A percentile compares a stretch with the other conserved stretches of the same genome.
Conservation (phyloP, 1,140 invertebrate genomes). For the Chionoecetes opilio region DNA sequence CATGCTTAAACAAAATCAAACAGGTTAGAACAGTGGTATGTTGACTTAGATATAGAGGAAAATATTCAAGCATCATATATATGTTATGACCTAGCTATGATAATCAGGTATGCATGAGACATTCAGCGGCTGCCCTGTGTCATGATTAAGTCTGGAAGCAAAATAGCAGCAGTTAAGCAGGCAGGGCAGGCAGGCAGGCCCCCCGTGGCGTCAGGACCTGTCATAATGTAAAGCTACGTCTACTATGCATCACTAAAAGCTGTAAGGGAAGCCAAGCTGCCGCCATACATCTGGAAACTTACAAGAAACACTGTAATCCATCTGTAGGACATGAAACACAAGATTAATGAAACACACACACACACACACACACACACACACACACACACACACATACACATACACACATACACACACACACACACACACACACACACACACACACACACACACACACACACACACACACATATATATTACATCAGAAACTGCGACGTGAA, state of each 20-base stretch:
- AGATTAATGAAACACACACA: not conserved
- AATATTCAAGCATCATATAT: not conserved
- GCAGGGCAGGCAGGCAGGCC: not conserved
- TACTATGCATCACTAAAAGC: not conserved
- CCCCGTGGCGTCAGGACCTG: not conserved
- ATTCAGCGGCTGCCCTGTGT: not conserved
- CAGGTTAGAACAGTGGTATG: not conserved
- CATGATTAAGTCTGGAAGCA: not conserved
- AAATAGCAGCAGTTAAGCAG: not conserved
- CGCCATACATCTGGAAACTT: not conserved
- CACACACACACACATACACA: too few relatives aligned
- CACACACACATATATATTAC: too few relatives aligned
- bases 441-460: too few relatives aligned
- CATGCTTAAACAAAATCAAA: not conserved
- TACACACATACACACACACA: too few relatives aligned
- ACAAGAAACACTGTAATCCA: not conserved
- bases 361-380: not conserved
- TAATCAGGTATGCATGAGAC: not conserved
- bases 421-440: too few relatives aligned
- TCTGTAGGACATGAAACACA: not conserved
- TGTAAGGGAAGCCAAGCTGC: not conserved
- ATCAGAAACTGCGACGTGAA: too few relatives aligned
- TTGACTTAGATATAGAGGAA: not conserved
- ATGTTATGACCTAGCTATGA: not conserved
- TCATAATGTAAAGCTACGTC: not conserved